phyloP scores from a whole-genome alignment of 2,113 vertebrate genomes.

The Tetrao urogallus region DNA sequence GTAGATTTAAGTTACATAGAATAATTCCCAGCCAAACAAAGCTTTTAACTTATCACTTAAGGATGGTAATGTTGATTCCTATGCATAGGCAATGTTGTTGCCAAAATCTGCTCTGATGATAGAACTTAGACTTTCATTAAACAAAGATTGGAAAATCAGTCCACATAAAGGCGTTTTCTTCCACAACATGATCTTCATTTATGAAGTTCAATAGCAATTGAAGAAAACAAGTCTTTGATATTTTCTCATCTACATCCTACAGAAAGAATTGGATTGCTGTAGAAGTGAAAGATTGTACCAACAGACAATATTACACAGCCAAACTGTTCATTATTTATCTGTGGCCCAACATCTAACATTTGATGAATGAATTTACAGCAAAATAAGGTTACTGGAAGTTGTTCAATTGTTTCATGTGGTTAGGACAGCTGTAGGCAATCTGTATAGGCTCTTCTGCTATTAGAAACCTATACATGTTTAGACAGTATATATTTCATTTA shows the following conservation, averaged over 20 bases:
- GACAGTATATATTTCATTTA: constrained; percentile 70
- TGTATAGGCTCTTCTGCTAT: constrained; percentile 50
- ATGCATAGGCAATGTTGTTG: not conserved
- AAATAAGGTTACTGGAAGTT: constrained; percentile 61
- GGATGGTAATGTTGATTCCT: not conserved
- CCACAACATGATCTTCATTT: not conserved
- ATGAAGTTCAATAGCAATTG: not conserved
- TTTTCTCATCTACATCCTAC: not conserved
- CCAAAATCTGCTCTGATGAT: not conserved
- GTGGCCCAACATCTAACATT: constrained; percentile 44
- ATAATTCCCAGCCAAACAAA: not conserved
- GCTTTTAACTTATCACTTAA: not conserved
- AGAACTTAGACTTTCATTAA: not conserved
- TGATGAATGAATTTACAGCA: constrained; percentile 71
- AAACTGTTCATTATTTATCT: constrained; percentile 48
- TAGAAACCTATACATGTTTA: constrained; percentile 65
- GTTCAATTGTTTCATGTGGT: constrained; percentile 77
- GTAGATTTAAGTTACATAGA: not conserved
- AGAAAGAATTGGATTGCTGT: constrained; percentile 2
- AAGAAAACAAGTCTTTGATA: not conserved
- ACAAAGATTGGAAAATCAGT: not conserved
- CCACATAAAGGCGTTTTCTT: constrained; percentile 11
- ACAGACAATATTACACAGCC: not conserved
- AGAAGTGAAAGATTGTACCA: constrained; percentile 31
- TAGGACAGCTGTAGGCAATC: constrained; percentile 77